Conservation (phyloP, 2,113 vertebrate species). For the Lepidothrix coronata region DNA sequence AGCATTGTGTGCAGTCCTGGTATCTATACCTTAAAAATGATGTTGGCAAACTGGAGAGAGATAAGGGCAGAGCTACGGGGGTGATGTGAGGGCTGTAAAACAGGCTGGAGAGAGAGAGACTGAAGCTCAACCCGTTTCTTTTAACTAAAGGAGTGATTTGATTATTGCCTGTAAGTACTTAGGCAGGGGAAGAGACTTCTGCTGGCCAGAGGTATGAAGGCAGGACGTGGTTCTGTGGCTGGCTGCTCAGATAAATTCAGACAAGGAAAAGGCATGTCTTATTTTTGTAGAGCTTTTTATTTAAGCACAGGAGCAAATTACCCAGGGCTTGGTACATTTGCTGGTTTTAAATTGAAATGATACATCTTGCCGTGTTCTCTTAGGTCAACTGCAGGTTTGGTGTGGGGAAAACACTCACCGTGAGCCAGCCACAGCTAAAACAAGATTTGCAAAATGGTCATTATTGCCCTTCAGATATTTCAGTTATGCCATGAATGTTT, state of each 20-base stretch:
- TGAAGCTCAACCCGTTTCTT: neutral
- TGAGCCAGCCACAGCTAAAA: neutral
- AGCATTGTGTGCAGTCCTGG: neutral
- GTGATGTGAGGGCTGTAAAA: neutral
- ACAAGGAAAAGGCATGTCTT: neutral
- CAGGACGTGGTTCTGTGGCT: neutral
- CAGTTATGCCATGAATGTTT: neutral
- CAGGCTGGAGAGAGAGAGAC: neutral
- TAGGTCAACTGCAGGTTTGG: neutral
- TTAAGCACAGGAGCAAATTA: constrained; percentile 30
- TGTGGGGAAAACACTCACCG: neutral
- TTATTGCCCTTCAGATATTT: neutral
- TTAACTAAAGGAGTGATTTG: neutral
- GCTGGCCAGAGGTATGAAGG: neutral
- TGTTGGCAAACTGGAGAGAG: constrained; percentile 24
- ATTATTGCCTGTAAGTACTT: neutral
- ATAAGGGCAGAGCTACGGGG: constrained; percentile 24
- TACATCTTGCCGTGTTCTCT: neutral
- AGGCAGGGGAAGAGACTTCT: neutral
- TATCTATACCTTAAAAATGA: constrained; percentile 44
- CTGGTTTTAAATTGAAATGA: constrained; percentile 26
- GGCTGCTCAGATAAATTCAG: neutral
- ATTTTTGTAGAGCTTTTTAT: constrained; percentile 9
- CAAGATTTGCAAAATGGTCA: neutral
- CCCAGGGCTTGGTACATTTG: neutral